Base-by-base conservation (phyloP, 1,140 invertebrate species). In the Euwallacea fornicatus region DNA sequence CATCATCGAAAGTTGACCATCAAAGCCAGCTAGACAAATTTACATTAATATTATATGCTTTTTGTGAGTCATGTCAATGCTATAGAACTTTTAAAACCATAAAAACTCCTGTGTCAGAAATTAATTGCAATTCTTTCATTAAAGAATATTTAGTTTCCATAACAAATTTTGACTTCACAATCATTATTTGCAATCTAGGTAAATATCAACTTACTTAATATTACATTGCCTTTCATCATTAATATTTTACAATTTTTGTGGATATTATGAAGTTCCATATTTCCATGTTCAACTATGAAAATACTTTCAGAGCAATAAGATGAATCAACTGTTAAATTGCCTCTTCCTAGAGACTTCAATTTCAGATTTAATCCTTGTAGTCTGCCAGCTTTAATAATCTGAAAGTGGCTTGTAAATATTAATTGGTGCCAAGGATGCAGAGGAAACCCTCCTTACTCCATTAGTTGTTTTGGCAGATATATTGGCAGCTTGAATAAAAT, bases 171-270 rank as follows among this genome's bases (percentile, higher is more conserved):
- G 50, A 53, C 50, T 53, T 11, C 6, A n/a, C 15, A 53, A 10
- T 11, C 47, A 50, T 50, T 50, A 11, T 11, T 1, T 16, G 8
- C 8, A 0, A 60, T 2, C 11, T 7, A 60, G 4, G 41, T 33
- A 33, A 33, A 33, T 33, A 4, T 16, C 13, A 46, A 46, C 65
- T 76, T 69, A 77, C 73, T 58, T 7, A 77, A 44, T 33, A 70
- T 66, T 66, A 77, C 61, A 50, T 74, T 59, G 6, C 75, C 75
- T 64, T 76, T 71, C 16, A 71, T 50, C 9, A 75, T 43, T n/a
- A 73, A 65, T 50, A 78, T 71, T 73, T 71, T 68, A 42, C 70
- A 69, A 13, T 73, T 64, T 55, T 76, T 76, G 54, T 78, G 77
- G 6, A 75, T 44, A 65, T 78, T 78, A 10, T 73, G 56, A n/a